Conservation (phyloP, 37 sponge, comb jelly and placozoan genomes). For the Cliona cf. orientalis region DNA sequence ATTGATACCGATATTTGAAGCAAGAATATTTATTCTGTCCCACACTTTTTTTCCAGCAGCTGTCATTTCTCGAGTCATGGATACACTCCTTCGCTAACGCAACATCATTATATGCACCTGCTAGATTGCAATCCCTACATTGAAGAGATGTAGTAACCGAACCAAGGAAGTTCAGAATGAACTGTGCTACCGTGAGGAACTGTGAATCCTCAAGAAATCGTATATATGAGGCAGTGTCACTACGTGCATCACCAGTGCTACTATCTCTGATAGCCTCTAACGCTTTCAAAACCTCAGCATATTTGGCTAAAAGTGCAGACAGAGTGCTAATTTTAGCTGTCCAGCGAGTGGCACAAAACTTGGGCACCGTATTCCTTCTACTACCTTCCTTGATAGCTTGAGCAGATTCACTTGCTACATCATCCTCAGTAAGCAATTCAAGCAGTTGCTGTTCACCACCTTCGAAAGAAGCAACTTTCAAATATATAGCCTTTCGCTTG, state of each 20-base stretch:
- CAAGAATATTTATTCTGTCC: slow-evolving; percentile 6
- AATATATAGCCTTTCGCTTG: slow-evolving; percentile 33
- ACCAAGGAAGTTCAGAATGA: slow-evolving; percentile 36
- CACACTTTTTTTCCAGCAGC: slow-evolving; percentile 23
- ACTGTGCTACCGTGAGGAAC: slow-evolving; percentile 38
- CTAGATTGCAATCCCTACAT: slow-evolving; percentile 24
- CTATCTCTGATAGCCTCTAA: slow-evolving; percentile 28
- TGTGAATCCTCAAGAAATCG: slow-evolving; percentile 34
- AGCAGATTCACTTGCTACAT: slow-evolving; percentile 4
- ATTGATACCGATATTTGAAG: slow-evolving; percentile 6
- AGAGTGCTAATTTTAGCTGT: slow-evolving; percentile 35
- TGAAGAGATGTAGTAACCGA: slow-evolving; percentile 24
- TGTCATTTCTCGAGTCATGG: slow-evolving; percentile 22
- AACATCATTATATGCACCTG: slow-evolving; percentile 40
- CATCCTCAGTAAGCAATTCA: too few species aligned
- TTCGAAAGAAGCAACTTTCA: background rate
- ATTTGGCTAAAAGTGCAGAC: slow-evolving; percentile 38
- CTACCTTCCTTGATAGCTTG: slow-evolving; percentile 23
- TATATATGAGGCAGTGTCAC: slow-evolving; percentile 30
- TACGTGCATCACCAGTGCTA: slow-evolving; percentile 34
- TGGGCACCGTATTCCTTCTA: slow-evolving; percentile 26
- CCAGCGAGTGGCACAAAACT: slow-evolving; percentile 47
- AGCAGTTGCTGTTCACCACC: background rate
- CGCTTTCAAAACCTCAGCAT: slow-evolving; percentile 28
- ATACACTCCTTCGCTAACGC: slow-evolving; percentile 21